These are phyloP conservation scores for Dasypus novemcinctus DNA, from an alignment of 2,113 vertebrate genomes.

Conservation along the genomic window DNA sequence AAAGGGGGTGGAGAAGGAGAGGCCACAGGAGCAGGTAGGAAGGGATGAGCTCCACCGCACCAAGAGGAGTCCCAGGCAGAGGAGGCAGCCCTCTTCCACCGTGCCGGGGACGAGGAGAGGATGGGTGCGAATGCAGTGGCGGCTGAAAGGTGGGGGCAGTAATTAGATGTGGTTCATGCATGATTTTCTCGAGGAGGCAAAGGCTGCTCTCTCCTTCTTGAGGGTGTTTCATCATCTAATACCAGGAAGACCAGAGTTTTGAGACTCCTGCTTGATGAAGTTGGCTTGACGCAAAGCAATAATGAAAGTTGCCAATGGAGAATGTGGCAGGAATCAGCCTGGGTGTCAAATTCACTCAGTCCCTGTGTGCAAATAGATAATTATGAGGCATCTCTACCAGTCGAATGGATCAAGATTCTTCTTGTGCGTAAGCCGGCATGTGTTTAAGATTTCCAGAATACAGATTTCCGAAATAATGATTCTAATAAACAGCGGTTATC, in stretches of 20 bases:
- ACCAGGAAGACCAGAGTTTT: constrained; percentile 50
- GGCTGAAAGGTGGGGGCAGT: not conserved
- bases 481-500: constrained; percentile 76
- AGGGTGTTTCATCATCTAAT: not conserved
- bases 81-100: not conserved
- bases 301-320: constrained; percentile 71
- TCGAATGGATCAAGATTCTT: not conserved
- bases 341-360: constrained; percentile 76
- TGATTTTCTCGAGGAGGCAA: constrained; percentile 23
- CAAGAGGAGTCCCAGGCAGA: too few relatives aligned
- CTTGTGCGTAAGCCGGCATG: constrained; percentile 11
- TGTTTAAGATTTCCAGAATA: constrained; percentile 76
- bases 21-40: not conserved
- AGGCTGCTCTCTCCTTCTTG: not conserved
- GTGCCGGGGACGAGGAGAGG: fast-evolving
- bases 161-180: not conserved
- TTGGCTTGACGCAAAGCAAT: constrained; percentile 74
- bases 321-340: constrained; percentile 66
- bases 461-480: constrained; percentile 72
- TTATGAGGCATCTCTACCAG: constrained; percentile 48
- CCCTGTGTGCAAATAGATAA: constrained; percentile 50
- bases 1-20: not conserved
- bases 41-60: not conserved
- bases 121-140: not conserved
- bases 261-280: constrained; percentile 73